Base-by-base conservation (phyloP, 2,113 vertebrate genomes). In the Apus apus region DNA sequence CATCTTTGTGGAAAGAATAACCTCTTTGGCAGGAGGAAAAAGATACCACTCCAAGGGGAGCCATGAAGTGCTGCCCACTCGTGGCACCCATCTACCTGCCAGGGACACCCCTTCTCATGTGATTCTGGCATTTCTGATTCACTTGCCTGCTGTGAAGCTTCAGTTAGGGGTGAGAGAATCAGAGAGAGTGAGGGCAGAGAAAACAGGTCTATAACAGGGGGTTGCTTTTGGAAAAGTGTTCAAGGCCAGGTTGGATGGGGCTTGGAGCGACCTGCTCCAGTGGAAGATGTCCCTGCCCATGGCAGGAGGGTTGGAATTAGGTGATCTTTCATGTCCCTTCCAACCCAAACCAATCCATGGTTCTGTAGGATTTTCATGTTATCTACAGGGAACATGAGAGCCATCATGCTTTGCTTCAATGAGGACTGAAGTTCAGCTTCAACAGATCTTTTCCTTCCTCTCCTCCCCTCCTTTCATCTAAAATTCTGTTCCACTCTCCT, bases 151-250 rank as follows among this genome's bases (percentile, higher is more conserved):
- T 40, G 56, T 23, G 48, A 57, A 53, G 46, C 56, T 86, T 43
- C n/a, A 30, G 36, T 4, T 75, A 22, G 2, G 40, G 29, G 13
- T 32, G 57, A 80, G 30, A 67, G 17, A 60, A 56, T 58, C 6
- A 0, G 57, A 74, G 56, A 56, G 48, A 45, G 20, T 27, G 34
- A 87, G 19, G 32, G 57, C 0, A 2, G n/a, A 79, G 21, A 15
- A 29, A 57, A 17, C 0, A 1, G 7, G 5, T 87, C 38, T 48
- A 38, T 36, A 13, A 40, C 1, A 20, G 9, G 6, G 6, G 5
- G 2, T 11, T 36, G 22, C 6, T 58, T 40, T 6, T 62, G 10
- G 38, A 27, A 32, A 60, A 68, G 23, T 43, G 11, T 43, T 43
- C 40, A 43, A 43, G 40, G 40, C 40, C 26, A 62, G 64, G 50